Conservation (phyloP, 37 sponge, comb jelly and placozoan species). For the Amphimedon queenslandica region DNA sequence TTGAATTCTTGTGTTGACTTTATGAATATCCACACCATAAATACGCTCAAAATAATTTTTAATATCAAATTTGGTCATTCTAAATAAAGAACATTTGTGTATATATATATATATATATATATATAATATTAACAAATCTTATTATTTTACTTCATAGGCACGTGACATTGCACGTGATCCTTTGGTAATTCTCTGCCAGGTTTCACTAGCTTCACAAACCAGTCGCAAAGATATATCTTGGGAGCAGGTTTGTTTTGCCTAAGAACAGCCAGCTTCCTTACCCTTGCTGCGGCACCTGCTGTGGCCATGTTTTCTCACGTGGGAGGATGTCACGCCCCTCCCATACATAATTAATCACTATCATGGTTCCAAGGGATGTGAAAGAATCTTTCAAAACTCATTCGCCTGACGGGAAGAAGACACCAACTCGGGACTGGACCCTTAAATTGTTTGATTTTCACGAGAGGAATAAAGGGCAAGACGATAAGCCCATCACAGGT, state of each 20-base stretch:
- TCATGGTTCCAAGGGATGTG: background rate
- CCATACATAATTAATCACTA: too few relatives aligned
- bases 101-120: background rate
- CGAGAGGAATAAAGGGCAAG: background rate
- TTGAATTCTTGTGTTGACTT: slow-evolving; percentile 88
- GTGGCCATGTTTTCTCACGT: too few relatives aligned
- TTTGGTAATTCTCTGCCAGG: slow-evolving; percentile 65
- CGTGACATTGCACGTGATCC: slow-evolving; percentile 67
- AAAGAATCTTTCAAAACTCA: too few relatives aligned
- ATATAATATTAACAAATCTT: background rate
- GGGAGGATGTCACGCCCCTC: too few relatives aligned
- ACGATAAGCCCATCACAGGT: background rate
- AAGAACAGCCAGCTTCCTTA: too few relatives aligned
- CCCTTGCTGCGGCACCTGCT: too few relatives aligned
- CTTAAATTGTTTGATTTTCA: background rate
- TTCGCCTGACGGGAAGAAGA: background rate
- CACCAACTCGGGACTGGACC: background rate
- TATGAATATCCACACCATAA: slow-evolving; percentile 65
- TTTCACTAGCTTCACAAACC: slow-evolving; percentile 74
- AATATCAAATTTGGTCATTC: slow-evolving; percentile 91
- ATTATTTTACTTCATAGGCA: slow-evolving; percentile 74
- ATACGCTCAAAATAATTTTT: slow-evolving; percentile 84
- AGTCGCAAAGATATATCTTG: slow-evolving; percentile 62
- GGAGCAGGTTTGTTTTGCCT: too few relatives aligned
- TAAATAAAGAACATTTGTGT: slow-evolving; percentile 5